Evolutionary conservation across 2,797 vertebrate genomes (phyloP).

Genomic region (Nannoperca australis): DNA sequence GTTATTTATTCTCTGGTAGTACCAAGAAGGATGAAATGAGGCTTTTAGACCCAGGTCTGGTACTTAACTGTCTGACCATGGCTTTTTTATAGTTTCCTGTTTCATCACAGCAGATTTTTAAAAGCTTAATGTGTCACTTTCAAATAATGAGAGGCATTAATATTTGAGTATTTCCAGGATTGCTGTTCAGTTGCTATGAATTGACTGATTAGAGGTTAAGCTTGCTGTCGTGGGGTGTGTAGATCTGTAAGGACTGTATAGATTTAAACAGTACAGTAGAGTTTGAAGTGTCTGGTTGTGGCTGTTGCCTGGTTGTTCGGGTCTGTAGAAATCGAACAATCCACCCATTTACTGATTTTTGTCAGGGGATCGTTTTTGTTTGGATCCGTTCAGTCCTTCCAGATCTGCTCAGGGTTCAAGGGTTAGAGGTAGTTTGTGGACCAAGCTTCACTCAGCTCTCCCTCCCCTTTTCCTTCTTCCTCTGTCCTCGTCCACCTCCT

Average conservation of each 20-base stretch:
- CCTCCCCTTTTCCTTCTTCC: slow-evolving; percentile 59
- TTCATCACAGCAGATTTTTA: not conserved
- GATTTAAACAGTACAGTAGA: slow-evolving; percentile 2
- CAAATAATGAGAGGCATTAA: not conserved
- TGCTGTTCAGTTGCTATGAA: not conserved
- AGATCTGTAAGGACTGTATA: slow-evolving; percentile 45
- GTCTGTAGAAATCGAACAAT: not conserved
- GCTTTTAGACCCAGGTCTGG: not conserved
- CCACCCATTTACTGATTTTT: not conserved
- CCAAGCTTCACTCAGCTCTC: slow-evolving; percentile 80
- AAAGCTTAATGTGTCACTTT: not conserved
- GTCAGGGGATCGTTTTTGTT: not conserved
- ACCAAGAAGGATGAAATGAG: not conserved
- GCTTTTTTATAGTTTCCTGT: not conserved
- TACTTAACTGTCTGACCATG: too few relatives aligned
- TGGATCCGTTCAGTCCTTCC: slow-evolving; percentile 46
- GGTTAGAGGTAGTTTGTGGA: slow-evolving; percentile 62
- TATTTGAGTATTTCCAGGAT: slow-evolving; percentile 3
- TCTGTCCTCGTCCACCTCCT: slow-evolving; percentile 45
- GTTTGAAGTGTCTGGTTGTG: not conserved
- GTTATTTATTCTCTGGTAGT: not conserved
- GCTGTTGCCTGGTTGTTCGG: not conserved
- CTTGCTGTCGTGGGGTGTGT: not conserved
- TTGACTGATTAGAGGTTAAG: not conserved
- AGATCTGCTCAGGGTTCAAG: slow-evolving; percentile 48